Evolutionary conservation across 64 coral and sea anemone genomes (phyloP), one percentile per base, ranked within the genome.

Genomic region (Stichodactyla mertensii): DNA sequence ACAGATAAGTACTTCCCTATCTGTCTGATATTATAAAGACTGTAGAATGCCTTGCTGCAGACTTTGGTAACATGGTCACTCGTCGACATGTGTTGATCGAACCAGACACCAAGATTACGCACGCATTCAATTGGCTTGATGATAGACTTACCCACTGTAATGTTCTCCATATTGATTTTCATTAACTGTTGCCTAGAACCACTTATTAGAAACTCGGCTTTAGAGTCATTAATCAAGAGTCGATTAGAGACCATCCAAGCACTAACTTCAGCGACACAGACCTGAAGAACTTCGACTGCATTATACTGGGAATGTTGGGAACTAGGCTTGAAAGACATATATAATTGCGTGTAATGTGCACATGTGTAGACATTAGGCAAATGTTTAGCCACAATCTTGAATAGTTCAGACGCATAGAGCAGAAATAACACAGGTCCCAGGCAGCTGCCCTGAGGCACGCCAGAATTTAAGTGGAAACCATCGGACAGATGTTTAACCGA

Each of bases 401-500:
- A 71, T 71, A 71, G 20, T 9, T 19, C 19, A 22, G 6, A 71
- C 0, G 67, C 67, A 71, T 71, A 71, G 18, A 71, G 67, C 18
- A 71, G 19, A 27, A 71, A 71, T 6, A 71, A 26, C 18, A 71
- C 24, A 26, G 67, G 67, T 18, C 67, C 67, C 6, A 71, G 24
- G 28, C 28, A 31, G 24, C 67, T 16, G 24, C 67, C 67, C 8
- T 71, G 67, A 71, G 16, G 67, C 18, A 71, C 24, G 18, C 24
- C 67, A 27, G 19, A 71, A 7, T 71, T 71, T 22, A 57, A 15
- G 8, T 83, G 14, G 16, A 55, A 15, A 10, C 19, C 16, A 12
- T 83, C 52, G 16, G 82, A 83, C 13, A 56, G 22, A n/a, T 83
- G 51, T 11, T 86, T 52, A 16, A 86, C 84, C n/a, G 62, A 20